Base-by-base conservation (phyloP, 2,797 vertebrate genomes). In the Parauchenoglanis ngamensis region DNA sequence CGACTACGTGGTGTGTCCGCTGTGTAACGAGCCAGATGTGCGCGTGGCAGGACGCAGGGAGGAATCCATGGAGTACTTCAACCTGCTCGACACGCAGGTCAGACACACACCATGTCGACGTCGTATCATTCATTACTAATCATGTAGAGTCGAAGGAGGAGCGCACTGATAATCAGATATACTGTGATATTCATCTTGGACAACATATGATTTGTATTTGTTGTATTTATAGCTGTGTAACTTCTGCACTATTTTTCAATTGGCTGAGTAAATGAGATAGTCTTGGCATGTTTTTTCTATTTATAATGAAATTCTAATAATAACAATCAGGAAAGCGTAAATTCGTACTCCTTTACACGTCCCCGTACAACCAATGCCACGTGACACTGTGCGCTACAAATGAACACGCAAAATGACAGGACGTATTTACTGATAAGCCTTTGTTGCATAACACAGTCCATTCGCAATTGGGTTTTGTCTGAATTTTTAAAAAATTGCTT, bases 61-160 rank as follows among this genome's bases (percentile, higher is more conserved):
- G 70, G 94, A 94, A 75, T 86, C 88, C 67, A 93, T 94, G 94
- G 96, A 96, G 49, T 96, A 95, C 90, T 96, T 96, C 88, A 96
- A 91, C 89, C 92, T 96, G 61, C 90, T 96, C 85, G 96, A 96
- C 89, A 96, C 95, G 25, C 95, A 96, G 95, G 96, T 96, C 73
- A 91, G 89, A 31, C 13, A 4, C 28, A 0, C 10, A 4, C 28
- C n/a, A 21, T 25, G 7, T 21, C 28, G 5, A 21, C 28, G 3
- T 35, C n/a, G 3, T 52, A 28, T 76, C 15, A 75, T 49, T 75
- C 23, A 75, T 10, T 15, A 13, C 23, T 25, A 3, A 73, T 73
- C 70, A 49, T 23, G 67, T 31, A 19, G 8, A 35, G 7, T 68
- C 1, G 7, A 17, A 35, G 7, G 31, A 70, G 6, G 31, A 70